These are phyloP conservation scores for Mermis nigrescens DNA, from an alignment of 2,888 invertebrate genomes.

Conservation along the genomic window DNA sequence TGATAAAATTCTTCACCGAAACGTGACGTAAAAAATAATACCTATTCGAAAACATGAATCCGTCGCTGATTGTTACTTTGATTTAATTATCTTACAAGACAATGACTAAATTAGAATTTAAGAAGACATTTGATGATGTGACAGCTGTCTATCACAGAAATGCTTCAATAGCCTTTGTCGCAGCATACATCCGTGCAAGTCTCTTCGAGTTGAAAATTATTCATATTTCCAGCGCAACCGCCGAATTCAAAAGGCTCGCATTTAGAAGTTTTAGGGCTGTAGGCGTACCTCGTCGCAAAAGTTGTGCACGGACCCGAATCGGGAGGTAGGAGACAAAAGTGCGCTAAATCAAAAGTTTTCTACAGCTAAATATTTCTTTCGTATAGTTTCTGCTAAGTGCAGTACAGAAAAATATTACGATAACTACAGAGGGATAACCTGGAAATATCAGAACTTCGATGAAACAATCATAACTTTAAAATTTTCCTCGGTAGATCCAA, in stretches of 20 bases:
- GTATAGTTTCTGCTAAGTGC: neutral
- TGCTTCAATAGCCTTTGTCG: slow-evolving; percentile 16
- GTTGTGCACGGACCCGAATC: slow-evolving; percentile 8
- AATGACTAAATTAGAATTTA: too few relatives aligned
- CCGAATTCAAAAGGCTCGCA: slow-evolving; percentile 10
- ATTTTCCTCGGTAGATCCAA: too few relatives aligned
- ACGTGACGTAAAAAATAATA: too few relatives aligned
- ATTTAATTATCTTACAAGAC: too few relatives aligned
- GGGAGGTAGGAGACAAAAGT: slow-evolving; percentile 7
- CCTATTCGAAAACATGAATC: too few relatives aligned
- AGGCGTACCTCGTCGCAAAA: slow-evolving; percentile 5
- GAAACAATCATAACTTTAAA: too few relatives aligned
- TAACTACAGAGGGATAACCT: too few relatives aligned
- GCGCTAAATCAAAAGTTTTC: slow-evolving; percentile 4
- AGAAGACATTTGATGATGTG: too few relatives aligned
- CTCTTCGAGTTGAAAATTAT: slow-evolving; percentile 11
- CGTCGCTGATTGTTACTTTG: neutral
- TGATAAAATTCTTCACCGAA: too few relatives aligned
- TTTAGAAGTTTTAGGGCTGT: slow-evolving; percentile 6
- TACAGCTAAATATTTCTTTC: neutral
- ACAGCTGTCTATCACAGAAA: too few relatives aligned
- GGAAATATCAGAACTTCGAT: too few relatives aligned
- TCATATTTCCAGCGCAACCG: slow-evolving; percentile 14
- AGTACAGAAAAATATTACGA: too few relatives aligned
- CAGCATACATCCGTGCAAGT: slow-evolving; percentile 16